These are phyloP conservation scores for Tenualosa ilisha DNA, from an alignment of 2,797 vertebrate genomes.

Conservation along the genomic window DNA sequence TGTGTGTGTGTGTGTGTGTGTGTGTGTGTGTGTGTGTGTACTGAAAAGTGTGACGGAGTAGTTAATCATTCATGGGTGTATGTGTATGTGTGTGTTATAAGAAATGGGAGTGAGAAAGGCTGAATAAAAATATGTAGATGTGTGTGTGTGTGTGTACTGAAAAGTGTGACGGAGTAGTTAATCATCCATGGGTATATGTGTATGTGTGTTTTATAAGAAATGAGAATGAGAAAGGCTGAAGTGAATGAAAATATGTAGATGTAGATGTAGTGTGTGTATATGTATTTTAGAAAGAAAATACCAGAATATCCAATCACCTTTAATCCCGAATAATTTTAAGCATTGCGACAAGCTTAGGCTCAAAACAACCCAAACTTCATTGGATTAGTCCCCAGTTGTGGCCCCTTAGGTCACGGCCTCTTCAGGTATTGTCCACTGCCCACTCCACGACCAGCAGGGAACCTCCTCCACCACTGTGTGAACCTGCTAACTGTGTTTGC, in stretches of 20 bases:
- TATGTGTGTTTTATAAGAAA: not conserved
- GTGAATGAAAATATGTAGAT: not conserved
- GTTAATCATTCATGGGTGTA: not conserved
- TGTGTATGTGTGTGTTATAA: not conserved
- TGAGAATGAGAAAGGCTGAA: not conserved
- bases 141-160: not conserved
- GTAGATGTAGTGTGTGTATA: not conserved
- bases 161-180: not conserved
- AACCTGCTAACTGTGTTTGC: conserved; percentile 8
- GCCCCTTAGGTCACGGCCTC: not conserved
- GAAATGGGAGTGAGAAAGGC: conserved; percentile 19
- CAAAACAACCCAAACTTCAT: not conserved
- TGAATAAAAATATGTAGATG: not conserved
- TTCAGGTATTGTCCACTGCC: not conserved
- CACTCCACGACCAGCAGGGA: not conserved
- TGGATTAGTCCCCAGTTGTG: not conserved
- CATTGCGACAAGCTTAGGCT: not conserved
- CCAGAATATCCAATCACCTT: not conserved
- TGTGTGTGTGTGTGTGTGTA: not conserved
- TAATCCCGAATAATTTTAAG: not conserved
- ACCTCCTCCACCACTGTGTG: not conserved
- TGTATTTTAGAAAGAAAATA: not conserved
- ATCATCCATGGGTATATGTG: not conserved
- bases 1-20: not conserved
- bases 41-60: not conserved